phyloP scores from a whole-genome alignment of 2,113 vertebrate genomes.

The Corvus cornix region DNA sequence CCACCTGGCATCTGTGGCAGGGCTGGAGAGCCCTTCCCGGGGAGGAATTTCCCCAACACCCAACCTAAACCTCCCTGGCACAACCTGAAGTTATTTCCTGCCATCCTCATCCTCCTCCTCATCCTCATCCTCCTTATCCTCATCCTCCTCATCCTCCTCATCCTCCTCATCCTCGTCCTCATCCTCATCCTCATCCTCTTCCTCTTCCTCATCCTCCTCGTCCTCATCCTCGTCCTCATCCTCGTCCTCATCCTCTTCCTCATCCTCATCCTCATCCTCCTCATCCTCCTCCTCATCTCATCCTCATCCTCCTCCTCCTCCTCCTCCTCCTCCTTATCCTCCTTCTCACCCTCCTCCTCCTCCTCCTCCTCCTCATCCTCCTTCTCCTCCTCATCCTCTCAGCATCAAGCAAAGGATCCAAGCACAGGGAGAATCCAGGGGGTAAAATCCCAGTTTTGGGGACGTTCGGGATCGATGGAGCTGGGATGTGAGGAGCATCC shows the following conservation, averaged over 20 bases:
- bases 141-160: too few species aligned
- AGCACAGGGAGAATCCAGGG: fast-evolving
- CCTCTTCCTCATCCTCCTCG: neutral
- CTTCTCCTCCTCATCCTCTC: too few species aligned
- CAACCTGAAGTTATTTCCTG: neutral
- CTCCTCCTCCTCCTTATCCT: too few species aligned
- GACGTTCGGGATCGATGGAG: fast-evolving
- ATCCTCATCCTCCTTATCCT: neutral
- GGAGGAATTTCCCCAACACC: neutral
- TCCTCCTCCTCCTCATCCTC: neutral
- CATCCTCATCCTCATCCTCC: neutral
- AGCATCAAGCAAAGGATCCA: fast-evolving
- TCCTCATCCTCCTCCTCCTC: neutral
- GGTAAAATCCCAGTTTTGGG: fast-evolving
- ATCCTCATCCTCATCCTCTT: too few species aligned
- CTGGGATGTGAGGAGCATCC: fast-evolving
- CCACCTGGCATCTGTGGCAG: neutral
- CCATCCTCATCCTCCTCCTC: neutral
- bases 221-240: neutral
- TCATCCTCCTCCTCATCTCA: too few species aligned
- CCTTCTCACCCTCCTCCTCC: neutral
- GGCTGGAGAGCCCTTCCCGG: neutral
- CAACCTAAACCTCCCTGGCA: neutral
- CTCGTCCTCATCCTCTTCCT: too few species aligned
- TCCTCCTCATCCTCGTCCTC: too few species aligned